Percentiles rank a stretch among this genome's conserved stretches.
Evolutionary conservation across 2,888 invertebrate species (phyloP).

Genomic region (Spatulosminthurus flaviceps): DNA sequence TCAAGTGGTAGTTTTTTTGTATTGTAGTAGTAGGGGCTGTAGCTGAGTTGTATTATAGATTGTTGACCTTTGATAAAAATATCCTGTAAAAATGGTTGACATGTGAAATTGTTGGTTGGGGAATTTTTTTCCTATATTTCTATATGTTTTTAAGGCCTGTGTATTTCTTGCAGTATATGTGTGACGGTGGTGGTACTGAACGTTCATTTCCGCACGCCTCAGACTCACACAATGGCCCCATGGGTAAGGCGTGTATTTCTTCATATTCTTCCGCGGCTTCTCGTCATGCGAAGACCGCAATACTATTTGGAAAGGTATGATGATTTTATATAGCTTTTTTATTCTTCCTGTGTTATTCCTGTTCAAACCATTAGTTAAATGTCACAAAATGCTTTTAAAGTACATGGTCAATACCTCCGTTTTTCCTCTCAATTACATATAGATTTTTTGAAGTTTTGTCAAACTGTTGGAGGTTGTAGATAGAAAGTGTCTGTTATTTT

Average conservation of each 20-base stretch:
- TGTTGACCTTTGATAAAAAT: no score
- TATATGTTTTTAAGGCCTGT: background rate
- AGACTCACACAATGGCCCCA: slow-evolving; percentile 96
- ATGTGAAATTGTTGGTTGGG: no score
- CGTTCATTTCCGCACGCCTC: slow-evolving; percentile 96
- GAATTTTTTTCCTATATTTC: background rate
- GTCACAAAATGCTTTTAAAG: background rate
- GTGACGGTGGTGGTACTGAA: slow-evolving; percentile 96
- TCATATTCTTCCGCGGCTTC: slow-evolving; percentile 90
- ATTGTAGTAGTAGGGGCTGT: no score
- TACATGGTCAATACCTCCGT: background rate
- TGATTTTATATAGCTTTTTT: no score
- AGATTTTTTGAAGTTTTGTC: no score
- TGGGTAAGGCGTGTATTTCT: slow-evolving; percentile 96
- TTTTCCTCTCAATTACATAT: no score
- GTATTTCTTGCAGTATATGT: slow-evolving; percentile 79
- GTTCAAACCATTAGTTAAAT: background rate
- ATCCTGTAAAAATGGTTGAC: no score
- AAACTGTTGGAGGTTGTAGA: no score
- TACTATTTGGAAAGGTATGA: slow-evolving; percentile 79
- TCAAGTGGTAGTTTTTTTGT: no score
- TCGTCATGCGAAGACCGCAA: slow-evolving; percentile 91
- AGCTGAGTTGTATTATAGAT: no score
- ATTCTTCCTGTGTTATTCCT: background rate
- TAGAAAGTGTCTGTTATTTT: no score